Conservation (phyloP, 2,113 vertebrate species). For the Desmodus rotundus region DNA sequence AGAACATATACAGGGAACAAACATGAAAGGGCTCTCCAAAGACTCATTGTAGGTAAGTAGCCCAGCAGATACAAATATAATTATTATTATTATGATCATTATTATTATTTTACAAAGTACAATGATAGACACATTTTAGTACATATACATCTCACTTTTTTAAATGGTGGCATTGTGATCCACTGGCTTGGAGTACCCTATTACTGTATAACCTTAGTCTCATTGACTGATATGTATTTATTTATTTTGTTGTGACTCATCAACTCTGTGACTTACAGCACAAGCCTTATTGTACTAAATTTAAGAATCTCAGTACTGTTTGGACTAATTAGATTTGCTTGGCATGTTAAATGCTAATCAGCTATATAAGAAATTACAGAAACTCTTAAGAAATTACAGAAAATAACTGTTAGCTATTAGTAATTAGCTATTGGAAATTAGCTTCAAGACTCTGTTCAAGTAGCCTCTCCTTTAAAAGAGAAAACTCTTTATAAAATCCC, state of each 20-base stretch:
- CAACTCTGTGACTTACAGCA: background rate
- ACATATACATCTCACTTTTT: background rate
- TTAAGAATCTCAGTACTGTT: background rate
- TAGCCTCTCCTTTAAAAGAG: background rate
- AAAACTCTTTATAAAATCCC: background rate
- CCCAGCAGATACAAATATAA: background rate
- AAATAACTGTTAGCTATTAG: background rate
- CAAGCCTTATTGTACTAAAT: background rate
- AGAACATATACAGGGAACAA: background rate
- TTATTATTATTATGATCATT: background rate
- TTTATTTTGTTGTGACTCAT: background rate
- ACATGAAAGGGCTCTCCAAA: background rate
- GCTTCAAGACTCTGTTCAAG: background rate
- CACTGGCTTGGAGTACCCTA: background rate
- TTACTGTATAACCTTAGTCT: background rate
- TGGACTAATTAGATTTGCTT: background rate
- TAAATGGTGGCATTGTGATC: background rate
- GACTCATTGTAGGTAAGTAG: background rate
- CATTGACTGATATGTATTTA: background rate
- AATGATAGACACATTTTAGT: background rate
- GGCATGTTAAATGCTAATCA: background rate
- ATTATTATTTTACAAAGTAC: background rate
- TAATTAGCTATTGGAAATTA: background rate
- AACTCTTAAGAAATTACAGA: background rate
- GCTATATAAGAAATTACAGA: background rate